Evolutionary conservation across 2,113 vertebrate species (phyloP).

Genomic region (Plecturocebus donacophilus): DNA sequence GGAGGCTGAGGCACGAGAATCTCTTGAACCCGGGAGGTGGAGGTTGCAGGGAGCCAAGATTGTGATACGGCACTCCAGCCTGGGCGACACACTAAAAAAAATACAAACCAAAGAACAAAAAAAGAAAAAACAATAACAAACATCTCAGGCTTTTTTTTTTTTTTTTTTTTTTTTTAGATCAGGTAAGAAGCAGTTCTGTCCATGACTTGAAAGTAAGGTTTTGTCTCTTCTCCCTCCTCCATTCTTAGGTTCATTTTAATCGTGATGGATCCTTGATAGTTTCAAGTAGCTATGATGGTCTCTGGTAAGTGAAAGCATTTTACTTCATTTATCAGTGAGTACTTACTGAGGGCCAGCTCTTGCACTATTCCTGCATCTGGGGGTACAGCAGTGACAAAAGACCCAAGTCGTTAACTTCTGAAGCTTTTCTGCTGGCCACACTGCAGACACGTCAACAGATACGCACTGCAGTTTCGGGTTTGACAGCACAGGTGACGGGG

Average conservation of each 20-base stretch:
- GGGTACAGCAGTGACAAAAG: neutral
- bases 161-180: no score
- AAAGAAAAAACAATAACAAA: no score
- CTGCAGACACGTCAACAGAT: rapidly evolving
- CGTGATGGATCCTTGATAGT: conserved; percentile 98
- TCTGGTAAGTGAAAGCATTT: conserved; percentile 90
- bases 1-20: no score
- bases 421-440: neutral
- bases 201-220: neutral
- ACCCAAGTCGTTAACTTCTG: no score
- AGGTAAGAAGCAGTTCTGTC: rapidly evolving
- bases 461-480: rapidly evolving
- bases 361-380: rapidly evolving
- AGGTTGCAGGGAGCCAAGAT: no score
- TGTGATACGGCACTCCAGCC: no score
- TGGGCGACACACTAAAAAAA: no score
- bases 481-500: rapidly evolving
- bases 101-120: no score
- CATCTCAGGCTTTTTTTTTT: no score
- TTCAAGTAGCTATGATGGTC: conserved; percentile 98
- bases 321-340: neutral
- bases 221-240: neutral
- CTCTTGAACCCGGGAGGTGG: no score
- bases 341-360: no score
- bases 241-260: conserved; percentile 96